phyloP scores from a whole-genome alignment of 2,888 invertebrate genomes.

The Oithona nana region DNA sequence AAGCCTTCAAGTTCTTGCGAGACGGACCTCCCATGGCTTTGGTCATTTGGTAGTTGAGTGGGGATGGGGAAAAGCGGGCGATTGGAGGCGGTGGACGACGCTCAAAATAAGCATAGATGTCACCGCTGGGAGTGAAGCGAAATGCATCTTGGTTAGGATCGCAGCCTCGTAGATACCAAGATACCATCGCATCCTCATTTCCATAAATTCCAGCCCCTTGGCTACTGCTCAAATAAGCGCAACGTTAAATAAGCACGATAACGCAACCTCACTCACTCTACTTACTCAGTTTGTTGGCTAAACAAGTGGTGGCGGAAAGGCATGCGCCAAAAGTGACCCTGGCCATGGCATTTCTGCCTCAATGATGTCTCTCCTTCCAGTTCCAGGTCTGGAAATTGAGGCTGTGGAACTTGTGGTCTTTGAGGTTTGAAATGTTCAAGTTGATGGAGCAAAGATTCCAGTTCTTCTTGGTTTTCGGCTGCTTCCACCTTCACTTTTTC shows the following conservation, averaged over 20 bases:
- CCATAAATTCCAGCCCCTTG: too few species aligned
- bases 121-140: not conserved
- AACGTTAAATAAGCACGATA: too few species aligned
- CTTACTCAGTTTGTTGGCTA: too few species aligned
- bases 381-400: not conserved
- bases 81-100: not conserved
- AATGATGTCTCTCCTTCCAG: not conserved
- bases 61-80: not conserved
- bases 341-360: not conserved
- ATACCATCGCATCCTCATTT: too few species aligned
- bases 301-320: too few species aligned
- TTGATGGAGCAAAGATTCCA: too few species aligned
- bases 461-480: not conserved
- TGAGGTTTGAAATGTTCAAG: too few species aligned
- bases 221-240: too few species aligned
- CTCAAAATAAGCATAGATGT: not conserved
- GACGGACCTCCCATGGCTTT: not conserved
- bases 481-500: not conserved
- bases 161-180: too few species aligned
- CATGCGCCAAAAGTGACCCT: not conserved
- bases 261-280: too few species aligned
- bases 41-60: not conserved
- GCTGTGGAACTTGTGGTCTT: not conserved
- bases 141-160: not conserved
- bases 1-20: too few species aligned